Evolutionary conservation across 2,888 invertebrate genomes (phyloP).

Genomic region (Phalera bucephala): DNA sequence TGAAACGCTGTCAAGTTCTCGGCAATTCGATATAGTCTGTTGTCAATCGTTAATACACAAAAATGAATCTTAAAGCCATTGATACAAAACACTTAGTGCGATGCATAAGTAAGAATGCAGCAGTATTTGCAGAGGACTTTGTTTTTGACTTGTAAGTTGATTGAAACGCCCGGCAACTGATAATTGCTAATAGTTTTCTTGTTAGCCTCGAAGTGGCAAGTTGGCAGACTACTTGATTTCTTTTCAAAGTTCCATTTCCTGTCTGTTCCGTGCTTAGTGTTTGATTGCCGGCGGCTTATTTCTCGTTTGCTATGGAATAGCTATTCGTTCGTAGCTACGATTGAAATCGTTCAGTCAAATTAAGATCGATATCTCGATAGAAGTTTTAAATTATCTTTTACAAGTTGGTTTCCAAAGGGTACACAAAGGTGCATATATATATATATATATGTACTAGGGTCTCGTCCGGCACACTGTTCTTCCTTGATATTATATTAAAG

Average conservation of each 20-base stretch:
- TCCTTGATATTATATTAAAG: too few species aligned
- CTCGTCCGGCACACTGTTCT: too few species aligned
- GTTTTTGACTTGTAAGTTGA: constrained; percentile 72
- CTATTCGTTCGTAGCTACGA: constrained; percentile 2
- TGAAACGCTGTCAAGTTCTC: constrained; percentile 48
- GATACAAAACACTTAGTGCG: constrained; percentile 10
- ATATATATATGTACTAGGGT: too few species aligned
- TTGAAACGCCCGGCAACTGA: constrained; percentile 70
- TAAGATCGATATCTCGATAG: too few species aligned
- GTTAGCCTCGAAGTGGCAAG: constrained; percentile 63
- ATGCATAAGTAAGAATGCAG: constrained; percentile 18
- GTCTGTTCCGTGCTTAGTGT: constrained; percentile 43
- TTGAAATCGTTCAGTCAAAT: too few species aligned
- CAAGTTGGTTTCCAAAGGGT: too few species aligned
- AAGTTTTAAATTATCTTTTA: too few species aligned
- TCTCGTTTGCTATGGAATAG: constrained; percentile 21
- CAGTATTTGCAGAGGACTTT: constrained; percentile 43
- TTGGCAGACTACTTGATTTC: constrained; percentile 60
- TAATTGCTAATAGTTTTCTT: constrained; percentile 79
- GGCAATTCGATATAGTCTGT: constrained; percentile 41
- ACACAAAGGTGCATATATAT: too few species aligned
- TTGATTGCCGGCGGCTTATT: constrained; percentile 43
- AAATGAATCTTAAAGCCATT: constrained; percentile 7
- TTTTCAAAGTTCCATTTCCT: constrained; percentile 51
- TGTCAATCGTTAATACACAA: background rate